These are phyloP conservation scores for Pycnonotus jocosus DNA, from an alignment of 2,113 vertebrate genomes.

Conservation along the genomic window DNA sequence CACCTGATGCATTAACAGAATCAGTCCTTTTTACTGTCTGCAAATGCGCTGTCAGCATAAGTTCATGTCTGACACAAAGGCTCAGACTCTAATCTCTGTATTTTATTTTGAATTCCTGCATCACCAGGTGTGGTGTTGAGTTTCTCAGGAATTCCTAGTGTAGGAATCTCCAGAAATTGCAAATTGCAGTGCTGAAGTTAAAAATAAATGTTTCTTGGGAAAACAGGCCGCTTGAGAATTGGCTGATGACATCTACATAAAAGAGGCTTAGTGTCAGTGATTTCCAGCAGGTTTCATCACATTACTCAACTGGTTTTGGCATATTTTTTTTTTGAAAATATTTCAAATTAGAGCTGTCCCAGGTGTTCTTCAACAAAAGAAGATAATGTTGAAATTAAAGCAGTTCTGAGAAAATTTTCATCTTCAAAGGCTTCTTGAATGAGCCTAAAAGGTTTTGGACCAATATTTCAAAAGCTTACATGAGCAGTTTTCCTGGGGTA, in stretches of 20 bases:
- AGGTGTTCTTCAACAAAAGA: neutral
- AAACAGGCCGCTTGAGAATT: neutral
- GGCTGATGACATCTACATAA: neutral
- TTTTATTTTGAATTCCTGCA: neutral
- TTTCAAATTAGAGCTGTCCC: neutral
- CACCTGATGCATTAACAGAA: neutral
- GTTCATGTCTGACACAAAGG: neutral
- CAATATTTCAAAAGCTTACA: neutral
- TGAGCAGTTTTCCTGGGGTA: neutral
- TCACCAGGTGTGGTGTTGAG: neutral
- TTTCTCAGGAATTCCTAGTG: neutral
- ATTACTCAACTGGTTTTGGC: neutral
- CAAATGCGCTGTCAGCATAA: neutral
- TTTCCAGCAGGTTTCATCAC: neutral
- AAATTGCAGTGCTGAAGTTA: neutral
- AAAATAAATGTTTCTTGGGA: neutral
- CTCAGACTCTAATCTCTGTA: neutral
- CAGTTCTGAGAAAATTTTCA: neutral
- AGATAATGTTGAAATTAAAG: neutral
- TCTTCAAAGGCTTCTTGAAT: neutral
- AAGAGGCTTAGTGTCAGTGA: neutral
- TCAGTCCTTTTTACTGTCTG: neutral
- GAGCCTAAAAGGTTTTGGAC: neutral
- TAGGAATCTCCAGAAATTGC: neutral
- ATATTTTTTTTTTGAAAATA: neutral